Percentiles rank a stretch among this genome's conserved stretches.
Evolutionary conservation across 2,888 invertebrate genomes (phyloP).

Genomic region (Myathropa florea): DNA sequence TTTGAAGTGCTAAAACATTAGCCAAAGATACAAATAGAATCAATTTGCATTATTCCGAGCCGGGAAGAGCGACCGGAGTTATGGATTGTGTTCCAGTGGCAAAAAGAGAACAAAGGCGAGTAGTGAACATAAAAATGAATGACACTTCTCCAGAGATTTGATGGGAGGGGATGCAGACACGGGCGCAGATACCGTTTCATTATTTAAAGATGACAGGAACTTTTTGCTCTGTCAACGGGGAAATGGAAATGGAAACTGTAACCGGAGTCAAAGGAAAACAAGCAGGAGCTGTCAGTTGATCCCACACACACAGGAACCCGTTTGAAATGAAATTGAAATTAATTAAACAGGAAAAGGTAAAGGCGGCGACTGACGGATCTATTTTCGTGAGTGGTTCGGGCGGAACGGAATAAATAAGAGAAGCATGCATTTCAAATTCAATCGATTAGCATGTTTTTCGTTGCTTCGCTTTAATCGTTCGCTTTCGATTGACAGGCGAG

Average conservation of each 20-base stretch:
- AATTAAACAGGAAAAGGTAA: conserved; percentile 24
- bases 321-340: conserved; percentile 33
- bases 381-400: background rate
- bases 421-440: background rate
- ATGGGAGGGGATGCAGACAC: background rate
- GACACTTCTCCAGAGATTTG: background rate
- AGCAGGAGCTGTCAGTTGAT: conserved; percentile 5
- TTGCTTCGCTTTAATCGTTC: background rate
- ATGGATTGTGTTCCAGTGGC: background rate
- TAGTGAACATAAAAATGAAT: conserved; percentile 1
- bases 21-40: conserved; percentile 54
- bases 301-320: background rate
- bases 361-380: background rate
- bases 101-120: background rate
- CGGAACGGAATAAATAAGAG: background rate
- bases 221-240: conserved; percentile 8
- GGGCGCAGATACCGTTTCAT: background rate
- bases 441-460: background rate
- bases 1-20: conserved; percentile 63
- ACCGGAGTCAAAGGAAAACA: background rate
- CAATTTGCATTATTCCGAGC: conserved; percentile 53
- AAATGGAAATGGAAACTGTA: background rate
- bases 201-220: conserved; percentile 24
- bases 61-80: background rate
- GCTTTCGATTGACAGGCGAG: background rate